Percentiles rank a stretch among this genome's conserved stretches.
phyloP scores from a whole-genome alignment of 1,140 invertebrate species.

The Sycobia sp. region DNA sequence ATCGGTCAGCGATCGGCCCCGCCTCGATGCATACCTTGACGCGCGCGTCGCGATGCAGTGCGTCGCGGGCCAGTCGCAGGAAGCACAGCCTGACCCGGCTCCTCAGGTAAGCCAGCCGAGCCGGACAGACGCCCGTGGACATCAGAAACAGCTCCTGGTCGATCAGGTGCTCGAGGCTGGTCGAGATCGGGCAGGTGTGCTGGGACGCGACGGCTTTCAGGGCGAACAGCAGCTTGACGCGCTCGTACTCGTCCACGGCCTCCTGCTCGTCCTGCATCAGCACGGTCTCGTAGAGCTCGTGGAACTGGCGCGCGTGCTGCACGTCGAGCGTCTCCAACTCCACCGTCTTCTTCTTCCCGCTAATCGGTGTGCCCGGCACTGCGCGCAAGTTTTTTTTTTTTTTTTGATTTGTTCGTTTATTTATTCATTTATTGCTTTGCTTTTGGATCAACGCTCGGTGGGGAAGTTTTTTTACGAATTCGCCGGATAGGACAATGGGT shows the following conservation, averaged over 20 bases:
- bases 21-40: too few relatives aligned
- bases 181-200: slow-evolving; percentile 63
- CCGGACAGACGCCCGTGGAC: slow-evolving; percentile 57
- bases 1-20: too few relatives aligned
- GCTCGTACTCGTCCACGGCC: slow-evolving; percentile 54
- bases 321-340: slow-evolving; percentile 69
- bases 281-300: slow-evolving; percentile 65
- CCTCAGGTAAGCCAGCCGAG: slow-evolving; percentile 64
- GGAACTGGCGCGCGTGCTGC: slow-evolving; percentile 66
- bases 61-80: slow-evolving; percentile 40
- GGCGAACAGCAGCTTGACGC: slow-evolving; percentile 63
- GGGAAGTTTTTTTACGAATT: too few relatives aligned
- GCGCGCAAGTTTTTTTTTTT: too few relatives aligned
- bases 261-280: slow-evolving; percentile 46
- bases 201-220: slow-evolving; percentile 59
- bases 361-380: neutral
- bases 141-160: slow-evolving; percentile 69
- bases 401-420: too few relatives aligned
- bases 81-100: slow-evolving; percentile 56
- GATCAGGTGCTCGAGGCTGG: slow-evolving; percentile 65
- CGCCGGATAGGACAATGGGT: too few relatives aligned
- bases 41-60: slow-evolving; percentile 1
- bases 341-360: slow-evolving; percentile 28
- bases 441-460: too few relatives aligned
- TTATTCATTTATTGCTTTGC: too few relatives aligned